Conservation (phyloP, 1,140 invertebrate species). For the Formica selysi region DNA sequence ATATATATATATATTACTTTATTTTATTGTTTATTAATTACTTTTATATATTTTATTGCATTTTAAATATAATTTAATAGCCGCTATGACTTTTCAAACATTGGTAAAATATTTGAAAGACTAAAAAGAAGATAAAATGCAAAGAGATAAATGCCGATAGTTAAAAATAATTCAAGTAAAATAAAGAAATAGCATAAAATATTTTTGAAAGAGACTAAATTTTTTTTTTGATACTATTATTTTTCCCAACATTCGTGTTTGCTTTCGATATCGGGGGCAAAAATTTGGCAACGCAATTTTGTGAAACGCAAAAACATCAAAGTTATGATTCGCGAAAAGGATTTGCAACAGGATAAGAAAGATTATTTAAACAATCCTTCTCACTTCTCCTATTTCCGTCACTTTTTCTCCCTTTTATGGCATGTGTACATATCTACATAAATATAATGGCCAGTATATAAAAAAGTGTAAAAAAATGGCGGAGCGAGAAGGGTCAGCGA, state of each 20-base stretch:
- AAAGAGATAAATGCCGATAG: neutral
- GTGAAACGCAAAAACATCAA: slow-evolving; percentile 59
- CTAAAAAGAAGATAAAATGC: neutral
- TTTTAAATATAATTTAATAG: neutral
- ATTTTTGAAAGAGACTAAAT: slow-evolving; percentile 30
- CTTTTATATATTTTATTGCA: neutral
- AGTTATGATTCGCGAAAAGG: slow-evolving; percentile 31
- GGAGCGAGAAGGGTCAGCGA: slow-evolving; percentile 40
- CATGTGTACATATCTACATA: slow-evolving; percentile 25
- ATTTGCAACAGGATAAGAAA: slow-evolving; percentile 33
- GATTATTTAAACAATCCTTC: slow-evolving; percentile 66
- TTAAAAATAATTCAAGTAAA: slow-evolving; percentile 31
- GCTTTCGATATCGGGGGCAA: slow-evolving; percentile 60
- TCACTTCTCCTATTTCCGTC: slow-evolving; percentile 25
- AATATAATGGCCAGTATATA: slow-evolving; percentile 58
- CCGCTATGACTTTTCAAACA: neutral
- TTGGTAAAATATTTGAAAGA: neutral
- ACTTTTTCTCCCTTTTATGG: slow-evolving; percentile 14
- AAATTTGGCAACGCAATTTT: neutral
- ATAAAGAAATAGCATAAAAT: slow-evolving; percentile 2
- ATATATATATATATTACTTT: neutral
- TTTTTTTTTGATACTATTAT: neutral
- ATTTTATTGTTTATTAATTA: slow-evolving; percentile 21
- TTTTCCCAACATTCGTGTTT: slow-evolving; percentile 28
- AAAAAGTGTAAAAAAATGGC: neutral